Evolutionary conservation across 2,797 vertebrate genomes (phyloP), one percentile per base, ranked within the genome.

Genomic region (Paratrypauchen microcephalus): DNA sequence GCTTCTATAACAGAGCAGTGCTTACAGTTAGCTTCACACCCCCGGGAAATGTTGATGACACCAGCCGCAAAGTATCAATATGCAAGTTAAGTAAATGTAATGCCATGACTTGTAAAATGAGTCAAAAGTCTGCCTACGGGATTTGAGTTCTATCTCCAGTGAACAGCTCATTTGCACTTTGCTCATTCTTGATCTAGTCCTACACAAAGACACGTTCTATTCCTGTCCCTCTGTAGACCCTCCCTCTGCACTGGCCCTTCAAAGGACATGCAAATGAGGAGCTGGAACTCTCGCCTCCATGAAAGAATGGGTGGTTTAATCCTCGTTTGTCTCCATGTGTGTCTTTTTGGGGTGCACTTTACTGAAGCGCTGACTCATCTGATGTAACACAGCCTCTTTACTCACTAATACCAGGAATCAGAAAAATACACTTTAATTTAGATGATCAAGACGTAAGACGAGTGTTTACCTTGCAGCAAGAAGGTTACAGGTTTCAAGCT

Each of bases 191-290:
- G 58, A 65, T 66, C 7, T 61, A 61, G 65, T 30, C 23, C 61
- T 19, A 68, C 59, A 69, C 61, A 71, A 50, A 73, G 71, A 75
- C 58, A 72, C 60, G 50, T 72, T 74, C 32, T 80, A 57, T 67
- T 68, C 62, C 73, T 57, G 55, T 57, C 24, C 55, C 55, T 16
- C 12, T 28, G 55, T 28, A 28, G 23, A 28, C 55, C 55, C 48
- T n/a, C 55, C 58, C 65, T 72, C 65, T 65, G 79, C 83, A 16
- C 24, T 18, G 55, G 12, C 1, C 69, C 79, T 74, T 61, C 77
- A 82, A 78, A 76, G 66, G 57, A 76, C 73, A 84, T 79, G 82
- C 74, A 82, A 85, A 86, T 86, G 62, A 73, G 67, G 65, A 50
- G 47, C 58, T 65, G 68, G 54, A 66, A 77, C 70, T 66, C 50